A percentile compares a stretch with the other conserved stretches of the same genome.
Conservation (phyloP, 2,888 invertebrate genomes). For the Metalampra italica region DNA sequence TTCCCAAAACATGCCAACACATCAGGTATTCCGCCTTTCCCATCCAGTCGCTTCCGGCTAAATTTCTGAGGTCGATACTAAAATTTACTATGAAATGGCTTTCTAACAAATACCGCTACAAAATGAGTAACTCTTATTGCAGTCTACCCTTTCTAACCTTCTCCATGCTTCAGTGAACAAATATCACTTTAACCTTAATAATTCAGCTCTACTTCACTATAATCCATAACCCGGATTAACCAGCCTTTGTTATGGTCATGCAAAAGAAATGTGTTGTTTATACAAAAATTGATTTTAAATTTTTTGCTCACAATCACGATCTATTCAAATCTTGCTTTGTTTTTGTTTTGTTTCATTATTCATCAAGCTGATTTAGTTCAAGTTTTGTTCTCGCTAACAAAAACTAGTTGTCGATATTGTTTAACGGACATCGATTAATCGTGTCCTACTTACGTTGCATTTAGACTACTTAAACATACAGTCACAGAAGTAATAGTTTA, state of each 20-base stretch:
- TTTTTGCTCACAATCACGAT: background rate
- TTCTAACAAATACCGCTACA: too few species aligned
- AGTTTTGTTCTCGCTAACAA: constrained; percentile 26
- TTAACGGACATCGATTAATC: constrained; percentile 6
- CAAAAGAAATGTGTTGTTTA: constrained; percentile 5
- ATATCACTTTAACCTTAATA: too few species aligned
- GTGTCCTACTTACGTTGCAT: constrained; percentile 7
- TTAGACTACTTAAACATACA: background rate
- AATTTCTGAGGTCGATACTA: too few species aligned
- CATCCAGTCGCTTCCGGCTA: too few species aligned
- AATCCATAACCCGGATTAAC: constrained; percentile 7
- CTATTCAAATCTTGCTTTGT: constrained; percentile 15
- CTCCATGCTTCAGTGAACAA: too few species aligned
- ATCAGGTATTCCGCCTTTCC: too few species aligned
- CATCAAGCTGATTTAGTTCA: constrained; percentile 17
- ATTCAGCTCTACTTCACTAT: background rate
- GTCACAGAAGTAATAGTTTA: too few species aligned
- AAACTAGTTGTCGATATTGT: constrained; percentile 21
- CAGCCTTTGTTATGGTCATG: constrained; percentile 16
- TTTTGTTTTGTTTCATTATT: constrained; percentile 33
- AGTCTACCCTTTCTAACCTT: too few species aligned
- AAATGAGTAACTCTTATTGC: too few species aligned
- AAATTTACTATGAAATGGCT: too few species aligned
- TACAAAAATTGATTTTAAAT: constrained; percentile 24
- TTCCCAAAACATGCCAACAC: too few species aligned